Conservation (phyloP, 2,888 invertebrate species). For the Anoplius nigerrimus region DNA sequence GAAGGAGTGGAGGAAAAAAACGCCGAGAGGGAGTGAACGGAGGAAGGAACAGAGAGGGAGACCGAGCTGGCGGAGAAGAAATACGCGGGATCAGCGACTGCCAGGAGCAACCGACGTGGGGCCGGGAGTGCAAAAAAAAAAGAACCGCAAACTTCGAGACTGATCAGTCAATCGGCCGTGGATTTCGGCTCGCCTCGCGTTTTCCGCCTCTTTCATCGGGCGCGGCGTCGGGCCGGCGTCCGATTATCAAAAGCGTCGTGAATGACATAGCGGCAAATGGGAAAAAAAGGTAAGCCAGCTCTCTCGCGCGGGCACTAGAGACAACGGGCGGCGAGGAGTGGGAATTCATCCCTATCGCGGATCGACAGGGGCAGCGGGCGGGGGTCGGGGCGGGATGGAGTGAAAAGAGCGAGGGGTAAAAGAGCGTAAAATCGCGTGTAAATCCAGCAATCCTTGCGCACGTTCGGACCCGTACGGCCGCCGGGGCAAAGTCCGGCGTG, state of each 20-base stretch:
- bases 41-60: conserved; percentile 7
- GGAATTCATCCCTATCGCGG: background rate
- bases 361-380: background rate
- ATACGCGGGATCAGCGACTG: background rate
- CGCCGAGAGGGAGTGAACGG: background rate
- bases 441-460: no score
- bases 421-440: background rate
- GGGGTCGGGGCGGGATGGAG: background rate
- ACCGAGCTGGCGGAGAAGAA: background rate
- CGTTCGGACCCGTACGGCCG: no score
- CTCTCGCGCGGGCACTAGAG: background rate
- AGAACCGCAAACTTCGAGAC: no score
- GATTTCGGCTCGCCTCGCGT: no score
- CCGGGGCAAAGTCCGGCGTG: background rate
- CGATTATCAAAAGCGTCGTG: background rate
- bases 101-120: background rate
- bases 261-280: background rate
- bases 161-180: no score
- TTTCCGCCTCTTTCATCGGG: no score
- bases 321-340: background rate
- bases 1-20: conserved; percentile 13
- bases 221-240: no score
- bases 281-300: background rate
- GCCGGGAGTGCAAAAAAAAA: no score
- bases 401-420: conserved; percentile 2